Conservation (phyloP, 2,888 invertebrate species). For the Vesta saturnalis region DNA sequence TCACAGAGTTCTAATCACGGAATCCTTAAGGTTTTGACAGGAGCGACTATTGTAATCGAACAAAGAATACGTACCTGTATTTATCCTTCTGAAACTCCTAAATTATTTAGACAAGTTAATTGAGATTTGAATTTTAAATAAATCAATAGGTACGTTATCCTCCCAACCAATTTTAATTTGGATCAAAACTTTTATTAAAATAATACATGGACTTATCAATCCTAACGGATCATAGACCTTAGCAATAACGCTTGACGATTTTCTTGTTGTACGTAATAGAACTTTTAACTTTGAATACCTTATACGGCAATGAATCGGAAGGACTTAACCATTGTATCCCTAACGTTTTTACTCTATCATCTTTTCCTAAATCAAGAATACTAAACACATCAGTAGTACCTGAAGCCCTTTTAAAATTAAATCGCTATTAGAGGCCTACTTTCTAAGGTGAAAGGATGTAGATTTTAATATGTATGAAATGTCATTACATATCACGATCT, state of each 20-base stretch:
- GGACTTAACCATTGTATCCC: no score
- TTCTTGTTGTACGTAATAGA: neutral
- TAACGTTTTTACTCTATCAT: neutral
- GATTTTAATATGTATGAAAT: neutral
- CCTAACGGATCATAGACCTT: neutral
- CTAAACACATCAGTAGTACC: no score
- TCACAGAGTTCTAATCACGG: constrained; percentile 42
- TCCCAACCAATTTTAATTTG: neutral
- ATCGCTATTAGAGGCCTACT: neutral
- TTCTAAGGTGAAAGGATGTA: neutral
- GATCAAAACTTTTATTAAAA: neutral
- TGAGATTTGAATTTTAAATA: neutral
- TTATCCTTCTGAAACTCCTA: neutral
- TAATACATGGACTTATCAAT: neutral
- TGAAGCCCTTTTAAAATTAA: neutral
- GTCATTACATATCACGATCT: no score
- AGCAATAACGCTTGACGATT: neutral
- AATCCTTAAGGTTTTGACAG: constrained; percentile 38
- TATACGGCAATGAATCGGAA: neutral
- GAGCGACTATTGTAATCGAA: constrained; percentile 43
- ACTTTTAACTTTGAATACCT: neutral
- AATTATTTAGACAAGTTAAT: neutral
- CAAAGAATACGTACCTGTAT: constrained; percentile 30
- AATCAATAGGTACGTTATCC: neutral
- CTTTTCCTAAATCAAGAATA: neutral